Conservation (phyloP, 2,113 vertebrate species). For the Plecturocebus donacophilus region DNA sequence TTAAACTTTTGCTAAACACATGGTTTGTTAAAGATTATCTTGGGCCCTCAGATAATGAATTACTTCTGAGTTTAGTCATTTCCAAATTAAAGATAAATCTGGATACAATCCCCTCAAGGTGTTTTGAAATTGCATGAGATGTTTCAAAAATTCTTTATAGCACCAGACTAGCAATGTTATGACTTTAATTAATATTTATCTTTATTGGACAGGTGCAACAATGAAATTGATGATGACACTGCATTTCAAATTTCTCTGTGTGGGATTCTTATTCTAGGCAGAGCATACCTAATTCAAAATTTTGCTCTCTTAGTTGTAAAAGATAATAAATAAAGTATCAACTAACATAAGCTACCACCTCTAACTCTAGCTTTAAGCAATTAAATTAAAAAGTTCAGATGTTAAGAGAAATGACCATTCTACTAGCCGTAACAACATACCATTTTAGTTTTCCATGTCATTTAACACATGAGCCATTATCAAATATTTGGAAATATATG, state of each 20-base stretch:
- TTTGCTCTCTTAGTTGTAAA: background rate
- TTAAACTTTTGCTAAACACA: slow-evolving; percentile 1
- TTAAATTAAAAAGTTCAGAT: background rate
- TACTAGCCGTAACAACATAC: background rate
- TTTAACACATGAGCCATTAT: background rate
- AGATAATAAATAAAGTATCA: background rate
- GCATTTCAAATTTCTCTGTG: background rate
- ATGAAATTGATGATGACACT: background rate
- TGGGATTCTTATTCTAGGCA: background rate
- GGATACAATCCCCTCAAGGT: background rate
- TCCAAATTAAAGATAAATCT: slow-evolving; percentile 49
- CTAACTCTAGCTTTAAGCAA: background rate
- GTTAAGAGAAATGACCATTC: background rate
- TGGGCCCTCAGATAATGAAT: background rate
- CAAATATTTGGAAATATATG: background rate
- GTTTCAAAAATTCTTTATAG: background rate
- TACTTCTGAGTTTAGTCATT: slow-evolving; percentile 17
- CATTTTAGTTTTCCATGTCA: background rate
- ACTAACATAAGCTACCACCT: background rate
- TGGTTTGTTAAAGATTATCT: slow-evolving; percentile 9
- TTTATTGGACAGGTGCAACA: background rate
- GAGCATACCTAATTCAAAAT: background rate
- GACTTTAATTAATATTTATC: background rate
- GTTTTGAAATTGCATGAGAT: slow-evolving; percentile 22
- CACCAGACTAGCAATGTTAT: background rate